Evolutionary conservation across 1,140 invertebrate genomes (phyloP).

Genomic region (Neodiprion virginianus): DNA sequence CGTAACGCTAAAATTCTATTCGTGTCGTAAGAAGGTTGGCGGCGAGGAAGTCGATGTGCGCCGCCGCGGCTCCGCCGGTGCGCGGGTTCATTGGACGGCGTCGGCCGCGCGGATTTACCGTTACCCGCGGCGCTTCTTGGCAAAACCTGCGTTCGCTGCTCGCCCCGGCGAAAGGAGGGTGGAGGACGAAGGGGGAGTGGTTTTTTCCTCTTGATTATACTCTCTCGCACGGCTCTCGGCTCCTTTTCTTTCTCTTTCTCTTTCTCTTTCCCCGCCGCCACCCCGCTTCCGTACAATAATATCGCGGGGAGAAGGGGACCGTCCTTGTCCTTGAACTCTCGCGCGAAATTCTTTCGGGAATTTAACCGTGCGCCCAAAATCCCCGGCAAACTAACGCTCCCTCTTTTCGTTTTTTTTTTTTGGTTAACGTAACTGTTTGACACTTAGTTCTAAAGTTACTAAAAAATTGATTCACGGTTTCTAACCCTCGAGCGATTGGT

Average conservation of each 20-base stretch:
- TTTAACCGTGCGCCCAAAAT: too few species aligned
- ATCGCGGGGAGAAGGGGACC: not conserved
- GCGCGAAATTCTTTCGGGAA: not conserved
- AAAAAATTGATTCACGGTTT: too few species aligned
- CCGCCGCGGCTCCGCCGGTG: not conserved
- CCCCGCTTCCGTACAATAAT: not conserved
- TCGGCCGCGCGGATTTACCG: conserved; percentile 3
- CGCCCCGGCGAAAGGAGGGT: not conserved
- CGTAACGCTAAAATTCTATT: conserved; percentile 1
- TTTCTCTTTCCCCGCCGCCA: too few species aligned
- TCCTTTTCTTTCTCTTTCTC: not conserved
- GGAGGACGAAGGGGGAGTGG: not conserved
- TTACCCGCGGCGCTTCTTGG: not conserved
- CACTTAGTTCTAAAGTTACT: too few species aligned
- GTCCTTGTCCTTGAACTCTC: conserved; percentile 3
- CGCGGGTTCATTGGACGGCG: conserved; percentile 6
- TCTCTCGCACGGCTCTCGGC: not conserved
- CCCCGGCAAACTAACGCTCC: too few species aligned
- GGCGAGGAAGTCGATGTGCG: not conserved
- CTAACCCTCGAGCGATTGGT: too few species aligned
- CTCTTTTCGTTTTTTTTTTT: too few species aligned
- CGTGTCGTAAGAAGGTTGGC: not conserved
- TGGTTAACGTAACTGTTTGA: too few species aligned
- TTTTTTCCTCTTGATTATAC: not conserved
- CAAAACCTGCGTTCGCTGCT: not conserved